Evolutionary conservation across 2,888 invertebrate species (phyloP), one percentile per base, ranked within the genome.

Genomic region (Watsonalla cultraria): DNA sequence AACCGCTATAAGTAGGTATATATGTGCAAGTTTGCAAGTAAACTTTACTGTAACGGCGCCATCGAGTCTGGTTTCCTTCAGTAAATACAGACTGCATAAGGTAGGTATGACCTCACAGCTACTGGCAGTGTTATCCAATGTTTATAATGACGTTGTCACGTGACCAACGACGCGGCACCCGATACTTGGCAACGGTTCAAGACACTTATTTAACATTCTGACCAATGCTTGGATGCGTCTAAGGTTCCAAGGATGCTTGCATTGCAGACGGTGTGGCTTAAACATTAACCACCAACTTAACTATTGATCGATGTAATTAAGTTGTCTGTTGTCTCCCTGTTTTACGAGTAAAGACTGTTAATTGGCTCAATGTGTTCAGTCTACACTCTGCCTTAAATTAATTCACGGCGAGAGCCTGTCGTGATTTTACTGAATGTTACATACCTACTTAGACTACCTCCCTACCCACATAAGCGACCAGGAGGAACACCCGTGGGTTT

Each of bases 151-250:
- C 73, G 76, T 74, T 76, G 73, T 79, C 82, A 81, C 80, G 80
- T 80, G 81, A 71, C 60, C 58, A 11, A 5, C 8, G 37, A 42
- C 81, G 79, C 80, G 76, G 71, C 76, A 71, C 60, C 72, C 67
- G 68, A 70, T 37, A 70, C 76, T 84, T 89, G 88, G 89, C 86
- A 82, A 66, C 68, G 57, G 72, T 74, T 82, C 87, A 88, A 80
- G 66, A 75, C 70, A 78, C 78, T 79, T 76, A 79, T 78, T 83
- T 76, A 78, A 84, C 81, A 87, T 86, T 81, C 84, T 74, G 71
- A 72, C 62, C 69, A 67, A 68, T 70, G 68, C 74, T 72, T 72
- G 76, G 74, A 78, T 80, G 78, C 72, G 79, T 79, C 78, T 78
- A 78, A 75, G 71, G 74, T 68, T 74, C 70, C 73, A 74, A 80